These are phyloP conservation scores for Patella caerulea DNA, from an alignment of 2,888 invertebrate genomes.

Conservation along the genomic window DNA sequence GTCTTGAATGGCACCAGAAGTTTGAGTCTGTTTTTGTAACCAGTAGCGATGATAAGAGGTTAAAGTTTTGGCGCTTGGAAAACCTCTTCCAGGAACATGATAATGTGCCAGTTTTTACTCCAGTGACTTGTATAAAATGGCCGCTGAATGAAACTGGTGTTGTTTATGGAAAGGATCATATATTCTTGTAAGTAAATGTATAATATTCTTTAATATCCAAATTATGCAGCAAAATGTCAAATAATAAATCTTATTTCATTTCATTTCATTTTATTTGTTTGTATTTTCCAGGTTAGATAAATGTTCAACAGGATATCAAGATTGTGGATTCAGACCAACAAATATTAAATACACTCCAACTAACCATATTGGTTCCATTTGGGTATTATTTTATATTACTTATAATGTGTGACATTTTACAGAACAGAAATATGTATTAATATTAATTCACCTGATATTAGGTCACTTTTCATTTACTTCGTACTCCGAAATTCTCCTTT, in stretches of 20 bases:
- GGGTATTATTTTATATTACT: not conserved
- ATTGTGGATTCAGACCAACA: not conserved
- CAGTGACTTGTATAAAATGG: not conserved
- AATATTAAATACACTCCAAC: not conserved
- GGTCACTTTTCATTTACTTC: too few species aligned
- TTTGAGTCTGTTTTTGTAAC: constrained; percentile 29
- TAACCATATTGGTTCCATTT: not conserved
- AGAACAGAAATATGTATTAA: too few species aligned
- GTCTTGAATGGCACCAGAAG: constrained; percentile 26
- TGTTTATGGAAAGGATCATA: not conserved
- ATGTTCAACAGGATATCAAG: not conserved
- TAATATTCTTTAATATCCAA: too few species aligned
- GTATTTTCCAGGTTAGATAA: not conserved
- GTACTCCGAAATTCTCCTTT: too few species aligned
- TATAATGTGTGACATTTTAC: too few species aligned
- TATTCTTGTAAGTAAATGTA: not conserved
- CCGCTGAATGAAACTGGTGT: not conserved
- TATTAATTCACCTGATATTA: too few species aligned
- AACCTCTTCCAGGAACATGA: not conserved
- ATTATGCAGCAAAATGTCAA: too few species aligned
- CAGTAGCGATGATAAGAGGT: constrained; percentile 24
- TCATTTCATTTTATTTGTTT: not conserved
- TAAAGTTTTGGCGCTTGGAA: constrained; percentile 28
- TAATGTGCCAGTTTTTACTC: not conserved
- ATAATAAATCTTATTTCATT: not conserved